These are phyloP conservation scores for Belgica antarctica DNA, from an alignment of 2,888 invertebrate species.

Conservation along the genomic window DNA sequence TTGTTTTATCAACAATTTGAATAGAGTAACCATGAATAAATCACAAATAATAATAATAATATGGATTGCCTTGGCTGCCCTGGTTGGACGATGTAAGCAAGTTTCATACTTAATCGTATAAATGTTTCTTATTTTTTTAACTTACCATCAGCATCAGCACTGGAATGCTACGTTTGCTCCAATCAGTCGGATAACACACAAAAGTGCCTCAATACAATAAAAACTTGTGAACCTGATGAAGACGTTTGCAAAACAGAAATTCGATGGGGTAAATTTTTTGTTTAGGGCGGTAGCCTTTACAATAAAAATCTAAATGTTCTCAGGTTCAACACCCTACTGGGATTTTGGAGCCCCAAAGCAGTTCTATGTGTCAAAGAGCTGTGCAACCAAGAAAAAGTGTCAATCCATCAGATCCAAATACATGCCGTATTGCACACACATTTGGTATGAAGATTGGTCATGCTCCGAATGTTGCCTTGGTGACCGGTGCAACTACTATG, in stretches of 20 bases:
- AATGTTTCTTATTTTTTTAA: not conserved
- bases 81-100: too few species aligned
- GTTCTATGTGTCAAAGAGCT: conserved; percentile 87
- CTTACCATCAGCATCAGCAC: conserved; percentile 51
- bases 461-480: conserved; percentile 95
- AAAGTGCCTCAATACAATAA: conserved; percentile 89
- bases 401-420: conserved; percentile 66
- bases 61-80: too few species aligned
- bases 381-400: conserved; percentile 79
- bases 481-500: conserved; percentile 91
- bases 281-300: conserved; percentile 30
- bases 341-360: conserved; percentile 89
- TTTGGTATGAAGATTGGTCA: conserved; percentile 96
- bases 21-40: too few species aligned
- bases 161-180: conserved; percentile 94
- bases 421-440: conserved; percentile 80
- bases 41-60: too few species aligned
- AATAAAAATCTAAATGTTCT: conserved; percentile 8
- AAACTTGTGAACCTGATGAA: conserved; percentile 83
- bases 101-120: not conserved
- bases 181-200: conserved; percentile 89
- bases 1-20: too few species aligned
- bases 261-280: conserved; percentile 73
- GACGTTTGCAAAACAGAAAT: conserved; percentile 87
- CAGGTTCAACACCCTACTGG: conserved; percentile 78